A percentile compares a stretch with the other conserved stretches of the same genome.
Conservation (phyloP, 30 jellyfish, hydroid and myxozoan species). For the Cassiopea andromeda region DNA sequence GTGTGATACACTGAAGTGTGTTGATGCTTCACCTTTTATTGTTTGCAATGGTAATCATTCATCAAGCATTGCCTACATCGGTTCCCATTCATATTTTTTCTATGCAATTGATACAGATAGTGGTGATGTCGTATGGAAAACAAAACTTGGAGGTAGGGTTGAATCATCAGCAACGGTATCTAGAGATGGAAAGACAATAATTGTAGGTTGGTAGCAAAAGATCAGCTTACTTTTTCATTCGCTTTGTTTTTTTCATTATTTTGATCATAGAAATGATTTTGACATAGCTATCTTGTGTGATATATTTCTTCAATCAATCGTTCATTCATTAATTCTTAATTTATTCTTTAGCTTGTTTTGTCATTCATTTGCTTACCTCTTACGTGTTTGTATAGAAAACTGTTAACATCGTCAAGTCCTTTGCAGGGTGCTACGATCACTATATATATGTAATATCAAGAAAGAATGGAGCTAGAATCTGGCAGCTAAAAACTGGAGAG, state of each 20-base stretch:
- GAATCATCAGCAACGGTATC: conserved; percentile 90
- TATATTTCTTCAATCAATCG: neutral
- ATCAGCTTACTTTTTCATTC: neutral
- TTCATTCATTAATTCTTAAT: neutral
- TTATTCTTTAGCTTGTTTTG: neutral
- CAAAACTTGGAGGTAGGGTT: conserved; percentile 72
- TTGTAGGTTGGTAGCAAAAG: conserved; percentile 77
- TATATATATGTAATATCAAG: conserved; percentile 63
- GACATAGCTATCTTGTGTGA: too few relatives aligned
- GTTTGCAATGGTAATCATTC: conserved; percentile 58
- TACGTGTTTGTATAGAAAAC: neutral
- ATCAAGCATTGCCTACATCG: conserved; percentile 72
- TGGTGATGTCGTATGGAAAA: conserved; percentile 78
- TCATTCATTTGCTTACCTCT: neutral
- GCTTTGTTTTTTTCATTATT: neutral
- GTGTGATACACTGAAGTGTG: conserved; percentile 61
- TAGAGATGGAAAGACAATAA: conserved; percentile 56
- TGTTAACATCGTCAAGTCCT: neutral
- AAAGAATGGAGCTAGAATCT: conserved; percentile 47
- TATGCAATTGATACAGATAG: conserved; percentile 34
- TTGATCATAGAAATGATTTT: too few relatives aligned
- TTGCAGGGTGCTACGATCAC: conserved; percentile 88
- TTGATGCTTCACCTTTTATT: conserved; percentile 93
- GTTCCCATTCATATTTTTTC: conserved; percentile 84
- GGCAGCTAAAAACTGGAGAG: conserved; percentile 77